Base-by-base conservation (phyloP, 2,113 vertebrate genomes). In the Ophiodon elongatus region DNA sequence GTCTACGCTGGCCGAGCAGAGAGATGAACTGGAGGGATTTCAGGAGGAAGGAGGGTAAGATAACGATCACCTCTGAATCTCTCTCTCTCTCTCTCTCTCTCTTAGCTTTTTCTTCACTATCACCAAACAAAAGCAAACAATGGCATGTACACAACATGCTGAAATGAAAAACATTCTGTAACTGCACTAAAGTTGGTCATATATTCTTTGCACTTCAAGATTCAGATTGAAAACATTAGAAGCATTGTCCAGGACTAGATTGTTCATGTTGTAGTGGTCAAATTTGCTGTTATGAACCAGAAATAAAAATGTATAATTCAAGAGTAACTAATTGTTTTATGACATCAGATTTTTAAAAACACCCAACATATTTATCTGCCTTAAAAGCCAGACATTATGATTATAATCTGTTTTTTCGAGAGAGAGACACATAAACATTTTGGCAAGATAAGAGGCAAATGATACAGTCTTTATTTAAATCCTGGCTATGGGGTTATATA, bases 11-110 rank as follows among this genome's bases (percentile, higher is more conserved):
- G 97, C 96, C 10, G 98, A 99, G 89, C 98, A 99, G 83, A 95
- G 92, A 85, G 98, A 99, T 83, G 98, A 99, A 82, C 79, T 99
- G 87, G 97, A 99, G 93, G 97, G 97, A 76, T 99, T 99, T 95
- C 97, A 98, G 91, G 97, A 98, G 47, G 98, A 99, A 37, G 92
- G 97, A 94, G 98, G 97, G 98, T 99, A 96, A 97, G 98, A 90
- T 77, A 84, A 77, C 43, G 41, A 14, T 82, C 23, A 35, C n/a
- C 4, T 63, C 37, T 33, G 4, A 85, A 66, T 47, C 45, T 6
- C 15, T 47, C 45, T 43, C 41, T 43, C 41, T 47, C 43, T 47
- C 43, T 17, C 37, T 74, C 41, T 69, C n/a, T 68, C 8, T 47
- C 54, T 47, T 27, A 50, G 27, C 31, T 21, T 79, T 45, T 50